phyloP scores from a whole-genome alignment of 2,888 invertebrate genomes.

The Leucophenga maculata region DNA sequence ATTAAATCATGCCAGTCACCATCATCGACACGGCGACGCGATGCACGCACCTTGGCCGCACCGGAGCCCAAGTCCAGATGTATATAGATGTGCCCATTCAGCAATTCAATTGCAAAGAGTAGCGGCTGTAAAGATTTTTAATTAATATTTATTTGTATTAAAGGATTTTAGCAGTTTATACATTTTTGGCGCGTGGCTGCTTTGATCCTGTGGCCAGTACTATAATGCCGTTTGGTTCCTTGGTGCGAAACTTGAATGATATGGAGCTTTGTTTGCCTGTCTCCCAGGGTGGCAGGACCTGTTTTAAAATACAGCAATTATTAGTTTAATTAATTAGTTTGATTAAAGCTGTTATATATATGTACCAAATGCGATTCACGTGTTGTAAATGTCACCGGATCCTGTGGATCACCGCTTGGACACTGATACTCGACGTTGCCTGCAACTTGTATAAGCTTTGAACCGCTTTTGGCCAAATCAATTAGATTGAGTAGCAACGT shows the following conservation, averaged over 20 bases:
- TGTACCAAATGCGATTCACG: constrained; percentile 90
- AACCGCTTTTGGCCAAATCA: constrained; percentile 88
- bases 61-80: constrained; percentile 95
- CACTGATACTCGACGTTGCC: constrained; percentile 91
- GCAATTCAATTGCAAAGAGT: constrained; percentile 93
- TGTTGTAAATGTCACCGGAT: constrained; percentile 93
- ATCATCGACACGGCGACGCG: constrained; percentile 87
- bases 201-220: constrained; percentile 91
- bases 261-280: constrained; percentile 90
- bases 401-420: constrained; percentile 86
- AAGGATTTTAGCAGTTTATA: constrained; percentile 43
- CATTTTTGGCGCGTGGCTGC: constrained; percentile 80
- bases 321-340: not conserved
- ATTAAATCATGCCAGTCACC: constrained; percentile 94
- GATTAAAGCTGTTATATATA: constrained; percentile 67
- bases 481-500: constrained; percentile 89
- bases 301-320: not conserved
- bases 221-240: constrained; percentile 94
- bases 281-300: constrained; percentile 87
- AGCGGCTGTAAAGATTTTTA: constrained; percentile 78
- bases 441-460: constrained; percentile 84
- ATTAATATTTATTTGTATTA: not conserved
- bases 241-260: constrained; percentile 95
- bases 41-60: constrained; percentile 87
- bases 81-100: constrained; percentile 94